Evolutionary conservation across 92 coral and sea anemone genomes (phyloP), one percentile per base, ranked within the genome.

Genomic region (Paragorgia papillata): DNA sequence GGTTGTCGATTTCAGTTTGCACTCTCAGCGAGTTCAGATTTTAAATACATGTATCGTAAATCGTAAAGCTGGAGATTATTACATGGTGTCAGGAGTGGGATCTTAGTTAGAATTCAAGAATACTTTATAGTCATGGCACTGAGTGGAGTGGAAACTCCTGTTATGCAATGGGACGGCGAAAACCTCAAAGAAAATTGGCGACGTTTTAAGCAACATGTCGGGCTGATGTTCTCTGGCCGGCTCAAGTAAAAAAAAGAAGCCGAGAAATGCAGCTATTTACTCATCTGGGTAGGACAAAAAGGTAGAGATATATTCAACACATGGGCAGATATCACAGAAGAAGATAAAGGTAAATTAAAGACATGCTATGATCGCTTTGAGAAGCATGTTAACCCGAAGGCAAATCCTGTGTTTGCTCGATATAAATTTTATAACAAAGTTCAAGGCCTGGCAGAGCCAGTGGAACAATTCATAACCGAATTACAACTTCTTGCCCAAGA

Each of bases 381-480:
- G 60, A 57, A 60, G 26, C 88, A 88, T 59, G 80, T 84, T 26
- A 82, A 76, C 39, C 88, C 86, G n/a, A 70, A 67, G 70, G 64
- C 81, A 46, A 88, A 88, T 51, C 85, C 86, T 76, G 81, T 84
- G 54, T 84, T 88, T 62, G 82, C 84, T 31, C 48, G 85, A 60
- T 80, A 84, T 74, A 84, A 84, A 66, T 74, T 88, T 73, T 81
- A 83, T 73, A 59, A 84, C 18, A 26, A 79, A 59, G 61, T 55
- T 13, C 54, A 66, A 66, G 53, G 73, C 1, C 53, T 29, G 18
- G 49, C 51, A 3, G 85, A 79, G 57, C 30, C n/a, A n/a, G n/a
- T n/a, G n/a, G n/a, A n/a, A n/a, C n/a, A n/a, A n/a, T n/a, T n/a
- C n/a, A n/a, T n/a, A 85, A 87, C 88, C 22, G 91, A 79, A 43